Evolutionary conservation across 2,113 vertebrate species (phyloP).

Genomic region (Eublepharis macularius): DNA sequence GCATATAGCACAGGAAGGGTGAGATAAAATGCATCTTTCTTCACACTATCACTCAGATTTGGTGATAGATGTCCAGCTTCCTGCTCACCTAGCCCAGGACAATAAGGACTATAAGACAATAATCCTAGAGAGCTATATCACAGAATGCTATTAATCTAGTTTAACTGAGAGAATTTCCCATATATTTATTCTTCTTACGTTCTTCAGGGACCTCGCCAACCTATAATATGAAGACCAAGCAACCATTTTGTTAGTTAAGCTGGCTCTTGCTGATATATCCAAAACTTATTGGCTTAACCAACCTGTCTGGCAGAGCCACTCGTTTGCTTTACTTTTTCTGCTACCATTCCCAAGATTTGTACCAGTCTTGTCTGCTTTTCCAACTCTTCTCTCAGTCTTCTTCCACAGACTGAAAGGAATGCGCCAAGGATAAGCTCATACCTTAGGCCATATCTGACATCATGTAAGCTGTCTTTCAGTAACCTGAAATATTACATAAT

Average conservation of each 20-base stretch:
- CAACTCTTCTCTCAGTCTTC: conserved; percentile 86
- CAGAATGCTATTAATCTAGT: too few relatives aligned
- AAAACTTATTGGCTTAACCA: not conserved
- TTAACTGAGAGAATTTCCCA: too few relatives aligned
- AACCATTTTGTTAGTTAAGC: not conserved
- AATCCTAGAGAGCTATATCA: too few relatives aligned
- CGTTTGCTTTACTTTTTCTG: conserved; percentile 91
- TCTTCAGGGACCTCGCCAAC: not conserved
- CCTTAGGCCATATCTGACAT: conserved; percentile 84
- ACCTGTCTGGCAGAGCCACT: conserved; percentile 92
- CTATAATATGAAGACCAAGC: not conserved
- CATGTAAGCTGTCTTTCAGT: conserved; percentile 92
- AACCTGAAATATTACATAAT: conserved; percentile 82
- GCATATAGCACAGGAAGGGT: too few relatives aligned
- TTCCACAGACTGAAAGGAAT: conserved; percentile 90
- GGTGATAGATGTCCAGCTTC: too few relatives aligned
- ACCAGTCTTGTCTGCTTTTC: conserved; percentile 91
- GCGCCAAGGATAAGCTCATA: conserved; percentile 90
- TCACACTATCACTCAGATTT: too few relatives aligned
- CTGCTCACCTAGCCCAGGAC: too few relatives aligned
- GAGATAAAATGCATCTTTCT: too few relatives aligned
- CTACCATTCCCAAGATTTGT: conserved; percentile 88
- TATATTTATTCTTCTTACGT: too few relatives aligned
- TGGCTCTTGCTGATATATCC: not conserved
- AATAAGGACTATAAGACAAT: too few relatives aligned